Percentiles rank a stretch among this genome's conserved stretches.
Conservation (phyloP, 2,113 vertebrate genomes). For the Guaruba guarouba region DNA sequence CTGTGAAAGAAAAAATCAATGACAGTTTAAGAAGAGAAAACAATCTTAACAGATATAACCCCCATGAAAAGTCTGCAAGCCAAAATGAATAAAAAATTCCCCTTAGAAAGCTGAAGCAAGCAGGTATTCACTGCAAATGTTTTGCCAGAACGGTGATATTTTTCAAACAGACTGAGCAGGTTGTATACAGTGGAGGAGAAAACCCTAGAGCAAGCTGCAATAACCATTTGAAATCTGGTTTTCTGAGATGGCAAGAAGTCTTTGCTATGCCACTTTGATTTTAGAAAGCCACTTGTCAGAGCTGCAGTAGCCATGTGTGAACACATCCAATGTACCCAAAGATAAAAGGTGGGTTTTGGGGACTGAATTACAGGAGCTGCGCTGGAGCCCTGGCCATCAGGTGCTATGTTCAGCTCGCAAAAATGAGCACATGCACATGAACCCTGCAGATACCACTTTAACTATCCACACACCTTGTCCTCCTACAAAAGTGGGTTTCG, state of each 20-base stretch:
- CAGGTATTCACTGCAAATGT: background rate
- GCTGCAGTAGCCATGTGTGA: background rate
- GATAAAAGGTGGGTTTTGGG: background rate
- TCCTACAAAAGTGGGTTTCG: background rate
- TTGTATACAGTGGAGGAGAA: background rate
- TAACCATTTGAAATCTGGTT: background rate
- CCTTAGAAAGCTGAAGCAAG: background rate
- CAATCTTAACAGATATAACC: background rate
- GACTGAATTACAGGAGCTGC: background rate
- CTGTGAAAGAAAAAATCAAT: background rate
- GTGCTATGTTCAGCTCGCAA: background rate
- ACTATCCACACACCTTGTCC: background rate
- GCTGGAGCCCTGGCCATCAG: background rate
- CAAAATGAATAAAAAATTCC: background rate
- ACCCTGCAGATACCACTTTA: background rate
- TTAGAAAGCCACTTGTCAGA: background rate
- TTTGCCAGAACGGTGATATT: background rate
- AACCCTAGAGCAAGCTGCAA: background rate
- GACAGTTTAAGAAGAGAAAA: conserved; percentile 7
- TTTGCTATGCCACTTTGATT: background rate
- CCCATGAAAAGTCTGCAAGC: background rate
- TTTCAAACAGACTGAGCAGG: background rate
- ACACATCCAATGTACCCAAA: background rate
- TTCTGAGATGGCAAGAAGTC: background rate
- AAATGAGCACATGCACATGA: fast-evolving